phyloP scores from a whole-genome alignment of 1,140 invertebrate species.

The Pararge aegeria region DNA sequence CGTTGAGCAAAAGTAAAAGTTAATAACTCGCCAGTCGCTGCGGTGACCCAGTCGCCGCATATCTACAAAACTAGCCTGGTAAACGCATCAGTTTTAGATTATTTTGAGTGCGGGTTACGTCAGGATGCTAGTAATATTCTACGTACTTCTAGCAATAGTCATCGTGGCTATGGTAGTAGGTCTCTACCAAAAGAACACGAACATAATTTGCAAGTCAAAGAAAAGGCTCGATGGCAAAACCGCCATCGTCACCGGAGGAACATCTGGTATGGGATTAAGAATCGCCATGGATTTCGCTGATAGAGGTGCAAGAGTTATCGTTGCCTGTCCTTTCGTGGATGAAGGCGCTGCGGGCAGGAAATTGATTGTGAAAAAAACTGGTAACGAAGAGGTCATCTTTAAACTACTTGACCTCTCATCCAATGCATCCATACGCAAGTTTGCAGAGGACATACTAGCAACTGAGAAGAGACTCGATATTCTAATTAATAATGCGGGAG shows the following conservation, averaged over 20 bases:
- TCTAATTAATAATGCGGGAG: slow-evolving; percentile 87
- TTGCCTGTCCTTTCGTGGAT: slow-evolving; percentile 84
- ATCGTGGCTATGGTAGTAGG: slow-evolving; percentile 36
- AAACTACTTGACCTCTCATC: slow-evolving; percentile 55
- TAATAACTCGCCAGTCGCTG: not conserved
- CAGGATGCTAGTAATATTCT: slow-evolving; percentile 40
- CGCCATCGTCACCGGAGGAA: slow-evolving; percentile 90
- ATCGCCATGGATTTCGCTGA: slow-evolving; percentile 84
- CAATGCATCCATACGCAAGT: slow-evolving; percentile 44
- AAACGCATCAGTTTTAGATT: not conserved
- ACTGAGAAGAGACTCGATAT: slow-evolving; percentile 81
- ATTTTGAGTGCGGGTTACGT: not conserved
- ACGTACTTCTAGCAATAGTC: slow-evolving; percentile 31
- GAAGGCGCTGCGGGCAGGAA: slow-evolving; percentile 66
- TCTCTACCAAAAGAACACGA: slow-evolving; percentile 56
- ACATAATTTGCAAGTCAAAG: slow-evolving; percentile 47
- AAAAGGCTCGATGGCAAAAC: slow-evolving; percentile 82
- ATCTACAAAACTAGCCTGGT: not conserved
- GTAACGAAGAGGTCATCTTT: slow-evolving; percentile 49
- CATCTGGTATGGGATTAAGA: slow-evolving; percentile 90
- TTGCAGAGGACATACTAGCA: slow-evolving; percentile 64
- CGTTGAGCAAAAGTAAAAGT: slow-evolving; percentile 33
- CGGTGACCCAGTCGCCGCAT: not conserved
- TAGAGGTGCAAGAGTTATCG: slow-evolving; percentile 85
- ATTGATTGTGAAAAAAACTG: slow-evolving; percentile 44